Conservation (phyloP, 2,888 invertebrate species). For the Cacoxenus indagator region DNA sequence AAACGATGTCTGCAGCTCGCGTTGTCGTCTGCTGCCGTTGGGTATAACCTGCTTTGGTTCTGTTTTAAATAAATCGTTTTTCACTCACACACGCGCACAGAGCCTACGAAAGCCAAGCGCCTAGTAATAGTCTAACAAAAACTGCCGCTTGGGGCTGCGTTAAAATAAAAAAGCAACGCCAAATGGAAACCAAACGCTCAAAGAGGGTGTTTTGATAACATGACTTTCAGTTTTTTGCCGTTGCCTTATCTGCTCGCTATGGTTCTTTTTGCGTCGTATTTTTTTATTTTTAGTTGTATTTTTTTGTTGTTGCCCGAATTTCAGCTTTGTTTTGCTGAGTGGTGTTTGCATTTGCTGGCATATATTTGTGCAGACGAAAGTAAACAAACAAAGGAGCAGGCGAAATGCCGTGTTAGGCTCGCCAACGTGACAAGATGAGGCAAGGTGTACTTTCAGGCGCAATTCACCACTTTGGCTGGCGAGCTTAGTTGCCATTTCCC, state of each 20-base stretch:
- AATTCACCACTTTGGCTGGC: not conserved
- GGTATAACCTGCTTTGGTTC: not conserved
- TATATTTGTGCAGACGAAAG: not conserved
- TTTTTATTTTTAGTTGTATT: not conserved
- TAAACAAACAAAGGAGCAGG: not conserved
- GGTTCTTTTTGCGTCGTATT: not conserved
- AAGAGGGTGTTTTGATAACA: no score
- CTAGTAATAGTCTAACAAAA: not conserved
- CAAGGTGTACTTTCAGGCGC: not conserved
- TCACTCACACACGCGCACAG: not conserved
- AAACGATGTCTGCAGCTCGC: not conserved
- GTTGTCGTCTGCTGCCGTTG: no score
- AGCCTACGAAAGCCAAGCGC: not conserved
- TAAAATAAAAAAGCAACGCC: not conserved
- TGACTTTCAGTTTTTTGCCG: no score
- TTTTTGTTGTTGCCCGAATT: not conserved
- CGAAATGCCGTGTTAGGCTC: not conserved
- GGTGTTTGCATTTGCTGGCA: conserved; percentile 3
- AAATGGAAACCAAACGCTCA: not conserved
- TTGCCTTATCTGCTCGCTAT: no score
- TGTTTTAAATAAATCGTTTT: not conserved
- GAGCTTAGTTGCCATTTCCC: no score
- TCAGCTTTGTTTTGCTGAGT: not conserved
- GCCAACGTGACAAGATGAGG: not conserved
- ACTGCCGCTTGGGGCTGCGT: not conserved